Evolutionary conservation across 2,797 vertebrate species (phyloP).

Genomic region (Peromyscus eremicus): DNA sequence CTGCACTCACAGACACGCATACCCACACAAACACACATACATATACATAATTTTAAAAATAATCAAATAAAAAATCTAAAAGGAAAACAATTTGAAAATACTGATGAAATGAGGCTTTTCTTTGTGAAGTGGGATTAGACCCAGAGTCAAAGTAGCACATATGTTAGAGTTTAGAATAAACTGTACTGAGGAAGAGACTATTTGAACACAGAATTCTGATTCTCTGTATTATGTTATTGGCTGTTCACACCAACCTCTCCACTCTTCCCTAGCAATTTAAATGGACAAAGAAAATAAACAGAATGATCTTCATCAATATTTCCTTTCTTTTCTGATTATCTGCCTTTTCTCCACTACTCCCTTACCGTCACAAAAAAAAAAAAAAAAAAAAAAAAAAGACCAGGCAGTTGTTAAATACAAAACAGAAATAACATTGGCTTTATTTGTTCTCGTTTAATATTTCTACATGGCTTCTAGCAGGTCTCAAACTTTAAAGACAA

Average conservation of each 20-base stretch:
- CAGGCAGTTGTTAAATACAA: background rate
- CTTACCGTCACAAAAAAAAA: background rate
- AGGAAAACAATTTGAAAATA: background rate
- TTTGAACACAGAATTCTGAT: background rate
- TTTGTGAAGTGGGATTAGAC: background rate
- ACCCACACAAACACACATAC: background rate
- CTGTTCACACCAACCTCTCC: background rate
- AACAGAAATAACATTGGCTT: background rate
- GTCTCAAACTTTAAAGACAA: background rate
- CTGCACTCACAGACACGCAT: background rate
- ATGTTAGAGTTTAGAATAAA: background rate
- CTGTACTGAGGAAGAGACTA: background rate
- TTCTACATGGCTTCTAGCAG: background rate
- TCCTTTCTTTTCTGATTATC: background rate
- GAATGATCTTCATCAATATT: background rate
- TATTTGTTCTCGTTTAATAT: background rate
- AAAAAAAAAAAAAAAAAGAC: too few species aligned
- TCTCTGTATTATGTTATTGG: background rate
- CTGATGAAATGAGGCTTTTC: background rate
- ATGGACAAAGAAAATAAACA: background rate
- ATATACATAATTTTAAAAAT: background rate
- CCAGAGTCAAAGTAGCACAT: background rate
- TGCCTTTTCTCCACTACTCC: background rate
- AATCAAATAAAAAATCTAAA: background rate
- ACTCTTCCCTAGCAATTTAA: background rate